Percentiles rank a stretch among this genome's conserved stretches.
phyloP scores from a whole-genome alignment of 1,140 invertebrate species.

The Brachionus paranguensis region DNA sequence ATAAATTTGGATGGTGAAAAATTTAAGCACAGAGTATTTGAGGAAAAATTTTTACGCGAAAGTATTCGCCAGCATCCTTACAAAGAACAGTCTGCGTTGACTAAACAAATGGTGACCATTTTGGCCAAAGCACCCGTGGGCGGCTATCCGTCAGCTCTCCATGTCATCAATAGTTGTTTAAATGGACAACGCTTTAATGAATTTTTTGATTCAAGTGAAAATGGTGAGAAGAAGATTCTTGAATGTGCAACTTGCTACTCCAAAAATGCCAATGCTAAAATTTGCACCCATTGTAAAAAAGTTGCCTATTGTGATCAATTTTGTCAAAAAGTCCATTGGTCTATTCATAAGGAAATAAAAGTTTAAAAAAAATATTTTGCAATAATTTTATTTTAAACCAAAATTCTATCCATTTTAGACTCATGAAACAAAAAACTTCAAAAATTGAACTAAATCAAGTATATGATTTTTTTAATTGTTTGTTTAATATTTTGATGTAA shows the following conservation, averaged over 20 bases:
- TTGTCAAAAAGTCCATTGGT: constrained; percentile 92
- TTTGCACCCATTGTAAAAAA: constrained; percentile 44
- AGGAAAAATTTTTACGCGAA: constrained; percentile 39
- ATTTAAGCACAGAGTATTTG: neutral
- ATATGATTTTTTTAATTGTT: no score
- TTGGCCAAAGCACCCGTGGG: constrained; percentile 63
- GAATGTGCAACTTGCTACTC: constrained; percentile 9
- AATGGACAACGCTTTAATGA: constrained; percentile 73
- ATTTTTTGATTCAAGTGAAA: constrained; percentile 62
- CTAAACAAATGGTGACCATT: constrained; percentile 63
- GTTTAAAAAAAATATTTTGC: no score
- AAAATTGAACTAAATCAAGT: no score
- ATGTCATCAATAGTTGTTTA: constrained; percentile 72
- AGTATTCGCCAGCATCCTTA: constrained; percentile 69
- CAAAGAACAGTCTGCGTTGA: constrained; percentile 60
- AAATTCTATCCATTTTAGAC: no score
- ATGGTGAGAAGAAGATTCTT: neutral
- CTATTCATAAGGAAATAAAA: constrained; percentile 76
- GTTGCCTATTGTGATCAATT: constrained; percentile 85
- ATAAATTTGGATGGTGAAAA: neutral
- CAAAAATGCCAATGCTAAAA: neutral
- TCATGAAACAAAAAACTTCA: no score
- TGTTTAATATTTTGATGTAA: no score
- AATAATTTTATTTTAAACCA: no score
- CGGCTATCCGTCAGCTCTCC: constrained; percentile 59